phyloP scores from a whole-genome alignment of 2,113 vertebrate species.

The Nerophis ophidion region DNA sequence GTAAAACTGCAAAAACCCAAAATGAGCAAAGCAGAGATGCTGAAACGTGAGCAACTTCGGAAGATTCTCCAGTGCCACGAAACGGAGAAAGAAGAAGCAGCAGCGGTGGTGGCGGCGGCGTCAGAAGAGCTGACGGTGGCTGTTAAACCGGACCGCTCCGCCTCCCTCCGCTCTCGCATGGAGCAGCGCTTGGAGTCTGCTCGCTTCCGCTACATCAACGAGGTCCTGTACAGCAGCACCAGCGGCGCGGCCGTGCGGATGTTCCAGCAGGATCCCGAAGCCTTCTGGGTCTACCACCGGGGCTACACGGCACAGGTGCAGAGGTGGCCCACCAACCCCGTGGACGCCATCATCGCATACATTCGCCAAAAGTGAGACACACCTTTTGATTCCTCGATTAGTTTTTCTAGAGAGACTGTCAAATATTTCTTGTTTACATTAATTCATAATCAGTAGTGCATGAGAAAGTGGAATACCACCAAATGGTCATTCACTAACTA shows the following conservation, averaged over 20 bases:
- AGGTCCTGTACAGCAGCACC: constrained; percentile 79
- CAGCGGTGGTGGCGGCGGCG: not conserved
- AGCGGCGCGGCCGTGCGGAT: constrained; percentile 77
- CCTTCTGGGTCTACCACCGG: constrained; percentile 81
- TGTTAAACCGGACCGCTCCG: constrained; percentile 47
- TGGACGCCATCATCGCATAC: constrained; percentile 76
- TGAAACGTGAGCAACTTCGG: constrained; percentile 45
- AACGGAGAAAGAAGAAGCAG: constrained; percentile 8
- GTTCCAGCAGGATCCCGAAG: constrained; percentile 78
- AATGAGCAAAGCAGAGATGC: constrained; percentile 31
- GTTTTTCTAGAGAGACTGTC: not conserved
- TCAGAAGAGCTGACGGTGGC: not conserved
- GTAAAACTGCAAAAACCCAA: constrained; percentile 7
- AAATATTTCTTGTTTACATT: not conserved
- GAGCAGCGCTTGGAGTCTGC: constrained; percentile 77
- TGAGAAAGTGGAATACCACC: not conserved
- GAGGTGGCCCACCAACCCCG: constrained; percentile 83
- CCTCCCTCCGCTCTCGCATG: constrained; percentile 76
- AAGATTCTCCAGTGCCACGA: constrained; percentile 32
- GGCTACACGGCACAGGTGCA: constrained; percentile 84
- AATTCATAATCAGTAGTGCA: not conserved
- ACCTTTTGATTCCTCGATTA: not conserved
- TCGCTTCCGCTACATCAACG: constrained; percentile 87
- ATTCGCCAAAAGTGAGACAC: constrained; percentile 76
- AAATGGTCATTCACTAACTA: too few relatives aligned